Evolutionary conservation across 2,113 vertebrate genomes (phyloP), one percentile per base, ranked within the genome.

Genomic region (Neofelis nebulosa): DNA sequence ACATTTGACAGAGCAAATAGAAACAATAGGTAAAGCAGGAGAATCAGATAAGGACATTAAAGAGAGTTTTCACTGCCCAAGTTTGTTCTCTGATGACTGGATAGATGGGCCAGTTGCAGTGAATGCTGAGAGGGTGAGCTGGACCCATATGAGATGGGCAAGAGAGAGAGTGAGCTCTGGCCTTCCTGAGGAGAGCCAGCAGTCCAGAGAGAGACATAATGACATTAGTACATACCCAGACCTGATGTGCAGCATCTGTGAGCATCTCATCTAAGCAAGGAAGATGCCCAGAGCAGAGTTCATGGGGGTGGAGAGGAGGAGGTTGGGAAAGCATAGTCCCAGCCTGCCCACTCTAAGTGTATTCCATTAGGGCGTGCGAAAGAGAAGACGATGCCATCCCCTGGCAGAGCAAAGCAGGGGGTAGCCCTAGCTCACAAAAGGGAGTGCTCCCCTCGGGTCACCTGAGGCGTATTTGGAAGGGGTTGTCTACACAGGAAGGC

Each of bases 301-400:
- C 36, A 16, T 18, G 1, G 83, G 61, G 6, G 14, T 36, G 41
- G 55, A 3, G 12, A 0, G 1, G 27, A 23, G 8, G 31, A 10
- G 57, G 16, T 27, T 25, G 68, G 41, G 38, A 82, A 63, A 50
- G 5, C 48, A 68, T 9, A 52, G 16, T 7, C 36, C 38, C 27
- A 19, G 50, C 1, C 15, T 66, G 48, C 21, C 48, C 29, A 41
- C 21, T 89, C 29, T 68, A 11, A 63, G n/a, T 52, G 4, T 27
- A 41, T 74, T 18, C 23, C 10, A 7, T 82, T 33, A 45, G 65
- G 41, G 52, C 16, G 0, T 10, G 57, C 27, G 16, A 15, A 29
- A 71, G 65, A 69, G 78, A 41, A 55, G 38, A 84, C 16, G 41
- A 29, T 10, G 9, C 68, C 2, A 15, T 29, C 4, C 25, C 55